Conservation (phyloP, 2,113 vertebrate species). For the Jacana jacana region DNA sequence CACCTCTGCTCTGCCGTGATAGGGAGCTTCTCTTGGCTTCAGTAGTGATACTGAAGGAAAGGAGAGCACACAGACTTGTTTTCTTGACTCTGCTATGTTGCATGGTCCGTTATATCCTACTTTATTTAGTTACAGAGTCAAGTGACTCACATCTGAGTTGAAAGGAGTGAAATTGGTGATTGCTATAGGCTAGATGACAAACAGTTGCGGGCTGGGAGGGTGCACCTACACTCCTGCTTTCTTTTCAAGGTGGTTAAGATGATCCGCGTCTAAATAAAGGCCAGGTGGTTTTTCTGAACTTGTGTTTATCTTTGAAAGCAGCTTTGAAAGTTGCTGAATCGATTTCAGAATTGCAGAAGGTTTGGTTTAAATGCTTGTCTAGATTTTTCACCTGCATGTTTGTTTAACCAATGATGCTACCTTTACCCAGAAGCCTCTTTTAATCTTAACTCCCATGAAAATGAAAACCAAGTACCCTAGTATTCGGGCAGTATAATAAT, state of each 20-base stretch:
- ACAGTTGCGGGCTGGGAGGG: background rate
- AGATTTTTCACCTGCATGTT: background rate
- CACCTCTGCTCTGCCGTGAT: background rate
- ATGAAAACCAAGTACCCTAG: background rate
- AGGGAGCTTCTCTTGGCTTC: background rate
- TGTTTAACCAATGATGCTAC: background rate
- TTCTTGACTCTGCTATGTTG: background rate
- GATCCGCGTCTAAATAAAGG: background rate
- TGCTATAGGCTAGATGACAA: background rate
- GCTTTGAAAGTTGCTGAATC: background rate
- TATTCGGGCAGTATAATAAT: background rate
- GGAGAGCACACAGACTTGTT: background rate
- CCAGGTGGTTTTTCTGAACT: background rate
- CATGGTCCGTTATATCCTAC: background rate
- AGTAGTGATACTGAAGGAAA: background rate
- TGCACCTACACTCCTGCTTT: background rate
- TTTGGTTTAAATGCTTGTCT: background rate
- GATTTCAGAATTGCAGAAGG: background rate
- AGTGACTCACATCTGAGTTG: background rate
- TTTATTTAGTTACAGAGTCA: background rate
- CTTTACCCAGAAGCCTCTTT: background rate
- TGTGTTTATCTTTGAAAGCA: background rate
- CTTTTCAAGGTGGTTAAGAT: background rate
- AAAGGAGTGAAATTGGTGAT: background rate
- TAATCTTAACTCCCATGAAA: background rate